phyloP scores from a whole-genome alignment of 2,888 invertebrate genomes.

The Ochropleura plecta region DNA sequence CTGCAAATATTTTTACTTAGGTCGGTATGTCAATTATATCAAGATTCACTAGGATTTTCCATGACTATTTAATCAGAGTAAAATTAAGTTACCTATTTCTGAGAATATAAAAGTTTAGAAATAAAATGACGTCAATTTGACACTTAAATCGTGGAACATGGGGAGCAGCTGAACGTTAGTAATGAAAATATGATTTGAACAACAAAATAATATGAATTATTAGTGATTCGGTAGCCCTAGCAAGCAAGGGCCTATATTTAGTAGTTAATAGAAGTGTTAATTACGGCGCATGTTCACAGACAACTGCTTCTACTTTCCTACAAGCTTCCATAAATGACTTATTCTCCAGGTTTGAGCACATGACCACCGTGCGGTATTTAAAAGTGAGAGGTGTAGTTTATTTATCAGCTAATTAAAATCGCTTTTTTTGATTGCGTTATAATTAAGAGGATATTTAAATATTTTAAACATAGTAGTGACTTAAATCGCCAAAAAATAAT shows the following conservation, averaged over 20 bases:
- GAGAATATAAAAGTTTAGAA: neutral
- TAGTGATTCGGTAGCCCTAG: conserved; percentile 25
- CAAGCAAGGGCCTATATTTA: conserved; percentile 49
- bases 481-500: neutral
- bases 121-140: neutral
- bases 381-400: conserved; percentile 50
- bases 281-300: conserved; percentile 54
- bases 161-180: neutral
- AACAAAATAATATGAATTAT: neutral
- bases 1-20: neutral
- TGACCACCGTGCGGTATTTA: conserved; percentile 45
- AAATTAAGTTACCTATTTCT: neutral
- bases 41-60: neutral
- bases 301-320: conserved; percentile 62
- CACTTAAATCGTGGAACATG: neutral
- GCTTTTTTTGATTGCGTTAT: neutral
- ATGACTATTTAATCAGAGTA: neutral
- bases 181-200: too few relatives aligned
- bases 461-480: neutral
- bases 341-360: conserved; percentile 29
- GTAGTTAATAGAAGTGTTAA: conserved; percentile 55
- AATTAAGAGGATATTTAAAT: neutral
- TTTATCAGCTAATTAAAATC: conserved; percentile 18
- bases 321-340: conserved; percentile 57
- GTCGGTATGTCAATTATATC: neutral